Evolutionary conservation across 2,113 vertebrate species (phyloP), one percentile per base, ranked within the genome.

Genomic region (Corythaeola cristata): DNA sequence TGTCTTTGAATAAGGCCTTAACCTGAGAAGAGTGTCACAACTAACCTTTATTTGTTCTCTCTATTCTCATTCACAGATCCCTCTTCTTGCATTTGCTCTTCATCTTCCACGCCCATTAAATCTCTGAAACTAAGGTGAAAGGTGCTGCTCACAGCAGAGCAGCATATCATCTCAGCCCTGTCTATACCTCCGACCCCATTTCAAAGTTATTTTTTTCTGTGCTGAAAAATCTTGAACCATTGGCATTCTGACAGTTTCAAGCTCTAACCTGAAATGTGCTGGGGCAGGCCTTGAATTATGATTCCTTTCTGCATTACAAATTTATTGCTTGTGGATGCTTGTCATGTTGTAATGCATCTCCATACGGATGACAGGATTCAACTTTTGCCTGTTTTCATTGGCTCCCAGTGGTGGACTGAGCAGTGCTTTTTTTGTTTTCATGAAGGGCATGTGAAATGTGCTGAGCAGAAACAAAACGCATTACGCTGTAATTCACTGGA

Each of bases 271-370:
- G 92, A 89, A 92, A 82, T 72, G 37, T 23, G 7, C 49, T 89
- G 53, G 53, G 68, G 39, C 73, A 88, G 49, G 20, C 49, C 66
- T 94, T 92, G 90, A 94, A 76, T 94, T 92, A 72, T 72, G 44
- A 64, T 84, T 80, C 81, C n/a, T n/a, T 84, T 89, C 64, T 95
- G 72, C 69, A 81, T 95, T 90, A 90, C 72, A 75, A 93, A 96
- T 96, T 78, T 44, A 67, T 75, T 85, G 60, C 68, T 91, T 93
- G 59, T 93, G 81, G 55, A 94, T 95, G 67, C 83, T 86, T 90
- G 75, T 95, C 75, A 27, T 91, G 75, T 78, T 85, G 83, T 83
- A 89, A 91, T 37, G 33, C 49, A 62, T 84, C 75, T 77, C 47
- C 76, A 37, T 60, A 80, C 0, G 2, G 73, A 60, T 90, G 85